Conservation (phyloP, 2,888 invertebrate genomes). For the Lasioglossum villosulum region DNA sequence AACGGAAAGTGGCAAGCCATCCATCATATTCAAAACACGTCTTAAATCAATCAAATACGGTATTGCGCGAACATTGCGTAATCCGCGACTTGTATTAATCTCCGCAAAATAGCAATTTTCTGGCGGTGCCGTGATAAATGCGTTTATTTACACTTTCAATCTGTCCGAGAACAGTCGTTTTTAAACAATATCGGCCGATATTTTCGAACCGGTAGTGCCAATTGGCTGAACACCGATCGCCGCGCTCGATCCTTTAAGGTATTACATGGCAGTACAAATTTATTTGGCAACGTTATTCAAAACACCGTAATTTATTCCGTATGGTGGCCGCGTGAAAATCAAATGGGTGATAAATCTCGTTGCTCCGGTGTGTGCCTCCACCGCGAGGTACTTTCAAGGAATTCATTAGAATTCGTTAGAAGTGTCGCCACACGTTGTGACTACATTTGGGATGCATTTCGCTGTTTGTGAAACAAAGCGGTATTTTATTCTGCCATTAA, state of each 20-base stretch:
- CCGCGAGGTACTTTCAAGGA: slow-evolving; percentile 40
- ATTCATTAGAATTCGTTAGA: slow-evolving; percentile 59
- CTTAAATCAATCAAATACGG: slow-evolving; percentile 32
- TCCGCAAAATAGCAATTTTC: slow-evolving; percentile 52
- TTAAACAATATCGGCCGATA: background rate
- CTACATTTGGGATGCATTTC: slow-evolving; percentile 10
- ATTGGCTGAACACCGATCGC: background rate
- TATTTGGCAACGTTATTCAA: slow-evolving; percentile 16
- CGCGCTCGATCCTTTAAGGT: background rate
- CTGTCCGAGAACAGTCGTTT: background rate
- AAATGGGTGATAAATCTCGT: slow-evolving; percentile 35
- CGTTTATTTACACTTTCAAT: slow-evolving; percentile 49
- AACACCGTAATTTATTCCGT: slow-evolving; percentile 11
- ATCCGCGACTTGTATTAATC: slow-evolving; percentile 10
- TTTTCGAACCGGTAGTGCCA: slow-evolving; percentile 1
- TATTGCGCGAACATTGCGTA: slow-evolving; percentile 40
- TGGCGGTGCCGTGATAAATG: slow-evolving; percentile 34
- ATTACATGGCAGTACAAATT: slow-evolving; percentile 11
- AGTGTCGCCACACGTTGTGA: slow-evolving; percentile 32
- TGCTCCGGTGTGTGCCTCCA: slow-evolving; percentile 8
- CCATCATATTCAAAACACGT: background rate
- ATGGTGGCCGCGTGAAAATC: slow-evolving; percentile 38
- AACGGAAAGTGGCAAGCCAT: background rate
- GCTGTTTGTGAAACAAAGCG: background rate
- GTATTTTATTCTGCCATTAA: background rate